These are phyloP conservation scores for Hemistola chrysoprasaria DNA, from an alignment of 2,888 invertebrate species.

Conservation along the genomic window DNA sequence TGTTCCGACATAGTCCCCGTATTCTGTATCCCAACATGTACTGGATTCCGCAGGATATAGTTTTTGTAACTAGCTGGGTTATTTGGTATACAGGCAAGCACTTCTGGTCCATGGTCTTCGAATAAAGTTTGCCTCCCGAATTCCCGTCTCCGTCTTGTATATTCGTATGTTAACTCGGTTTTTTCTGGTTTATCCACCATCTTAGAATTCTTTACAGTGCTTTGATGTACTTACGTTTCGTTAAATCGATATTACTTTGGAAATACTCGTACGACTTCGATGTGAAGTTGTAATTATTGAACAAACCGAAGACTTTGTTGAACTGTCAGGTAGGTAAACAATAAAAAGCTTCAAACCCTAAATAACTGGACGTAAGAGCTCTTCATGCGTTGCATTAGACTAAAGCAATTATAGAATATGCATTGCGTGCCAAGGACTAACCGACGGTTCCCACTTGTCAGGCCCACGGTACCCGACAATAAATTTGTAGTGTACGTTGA, in stretches of 20 bases:
- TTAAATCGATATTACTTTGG: conserved; percentile 4
- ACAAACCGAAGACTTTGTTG: no score
- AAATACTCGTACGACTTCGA: no score
- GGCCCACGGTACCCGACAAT: no score
- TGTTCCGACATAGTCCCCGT: conserved; percentile 83
- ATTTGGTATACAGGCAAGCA: conserved; percentile 84
- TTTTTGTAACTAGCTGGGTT: conserved; percentile 79
- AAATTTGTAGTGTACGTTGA: no score
- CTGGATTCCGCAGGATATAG: conserved; percentile 84
- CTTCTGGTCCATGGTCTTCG: conserved; percentile 84
- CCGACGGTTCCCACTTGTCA: no score
- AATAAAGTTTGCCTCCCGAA: conserved; percentile 89
- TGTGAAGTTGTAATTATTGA: no score
- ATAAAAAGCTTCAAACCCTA: no score
- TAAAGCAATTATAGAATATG: no score
- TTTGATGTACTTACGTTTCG: not conserved
- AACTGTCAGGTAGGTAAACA: no score
- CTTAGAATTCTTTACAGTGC: not conserved
- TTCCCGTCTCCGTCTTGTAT: conserved; percentile 86
- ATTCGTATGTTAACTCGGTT: conserved; percentile 70
- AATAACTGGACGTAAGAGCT: no score
- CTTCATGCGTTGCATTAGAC: no score
- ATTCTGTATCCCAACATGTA: conserved; percentile 84
- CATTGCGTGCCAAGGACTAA: no score
- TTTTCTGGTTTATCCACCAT: conserved; percentile 68